phyloP scores from a whole-genome alignment of 2,888 invertebrate genomes.

The Strigamia crassipes region DNA sequence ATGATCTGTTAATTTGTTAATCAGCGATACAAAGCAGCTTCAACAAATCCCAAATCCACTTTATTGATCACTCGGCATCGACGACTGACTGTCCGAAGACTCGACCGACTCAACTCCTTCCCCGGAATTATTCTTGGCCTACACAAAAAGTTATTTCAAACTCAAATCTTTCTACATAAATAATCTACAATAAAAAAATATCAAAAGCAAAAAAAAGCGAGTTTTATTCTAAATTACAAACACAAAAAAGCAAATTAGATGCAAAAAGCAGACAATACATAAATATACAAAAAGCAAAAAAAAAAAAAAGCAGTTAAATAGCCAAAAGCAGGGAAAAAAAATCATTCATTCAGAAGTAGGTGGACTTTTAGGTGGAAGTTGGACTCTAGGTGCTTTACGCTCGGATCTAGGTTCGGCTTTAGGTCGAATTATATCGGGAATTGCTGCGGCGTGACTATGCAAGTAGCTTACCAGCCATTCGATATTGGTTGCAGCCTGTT shows the following conservation, averaged over 20 bases:
- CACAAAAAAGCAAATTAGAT: neutral
- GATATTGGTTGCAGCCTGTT: neutral
- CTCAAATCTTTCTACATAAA: neutral
- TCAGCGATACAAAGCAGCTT: too few species aligned
- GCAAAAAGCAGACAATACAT: too few species aligned
- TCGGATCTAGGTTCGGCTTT: neutral
- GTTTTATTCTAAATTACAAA: too few species aligned
- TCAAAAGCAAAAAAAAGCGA: neutral
- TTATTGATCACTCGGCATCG: neutral
- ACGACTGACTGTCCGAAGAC: neutral
- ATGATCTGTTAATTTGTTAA: too few species aligned
- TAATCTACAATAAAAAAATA: neutral
- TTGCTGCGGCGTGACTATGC: neutral
- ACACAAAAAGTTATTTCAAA: neutral
- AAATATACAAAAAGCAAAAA: too few species aligned
- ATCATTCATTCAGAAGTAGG: neutral
- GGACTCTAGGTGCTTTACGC: too few species aligned
- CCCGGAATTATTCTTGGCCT: neutral
- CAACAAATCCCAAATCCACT: neutral
- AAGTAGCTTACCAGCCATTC: conserved; percentile 45
- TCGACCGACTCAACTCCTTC: neutral
- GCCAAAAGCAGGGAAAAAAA: neutral
- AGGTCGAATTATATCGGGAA: neutral
- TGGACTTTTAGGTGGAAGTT: too few species aligned
- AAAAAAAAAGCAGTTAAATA: neutral